phyloP scores from a whole-genome alignment of 2,888 invertebrate genomes.

The Leptinotarsa peninsularis region DNA sequence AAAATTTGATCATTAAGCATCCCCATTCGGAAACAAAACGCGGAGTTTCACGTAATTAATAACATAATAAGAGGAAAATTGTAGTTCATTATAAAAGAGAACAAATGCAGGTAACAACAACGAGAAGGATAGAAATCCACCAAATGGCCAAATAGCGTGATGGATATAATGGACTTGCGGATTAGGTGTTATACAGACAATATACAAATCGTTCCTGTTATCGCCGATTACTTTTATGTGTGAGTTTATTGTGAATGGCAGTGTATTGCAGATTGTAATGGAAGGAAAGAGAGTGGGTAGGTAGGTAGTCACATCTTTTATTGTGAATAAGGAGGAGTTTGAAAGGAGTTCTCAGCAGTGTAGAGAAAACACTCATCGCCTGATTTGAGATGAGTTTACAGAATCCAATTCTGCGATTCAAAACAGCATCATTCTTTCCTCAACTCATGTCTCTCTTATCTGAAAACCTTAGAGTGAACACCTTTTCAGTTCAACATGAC shows the following conservation, averaged over 20 bases:
- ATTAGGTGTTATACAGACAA: conserved; percentile 43
- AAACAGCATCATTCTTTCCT: too few relatives aligned
- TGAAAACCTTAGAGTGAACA: too few relatives aligned
- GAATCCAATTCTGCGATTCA: too few relatives aligned
- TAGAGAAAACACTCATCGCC: too few relatives aligned
- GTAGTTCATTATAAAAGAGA: conserved; percentile 40
- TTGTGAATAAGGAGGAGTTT: neutral
- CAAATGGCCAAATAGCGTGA: conserved; percentile 54
- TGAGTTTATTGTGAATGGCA: conserved; percentile 23
- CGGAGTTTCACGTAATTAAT: conserved; percentile 37
- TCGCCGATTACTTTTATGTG: conserved; percentile 38
- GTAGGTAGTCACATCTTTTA: too few relatives aligned
- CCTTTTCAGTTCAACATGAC: too few relatives aligned
- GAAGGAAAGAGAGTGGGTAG: too few relatives aligned
- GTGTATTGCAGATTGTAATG: neutral
- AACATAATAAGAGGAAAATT: conserved; percentile 43
- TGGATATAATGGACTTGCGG: conserved; percentile 45
- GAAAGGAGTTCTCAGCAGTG: neutral
- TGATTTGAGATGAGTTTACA: too few relatives aligned
- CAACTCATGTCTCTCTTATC: too few relatives aligned
- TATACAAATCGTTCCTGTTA: conserved; percentile 39
- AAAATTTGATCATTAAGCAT: conserved; percentile 36
- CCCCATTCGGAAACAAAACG: conserved; percentile 35
- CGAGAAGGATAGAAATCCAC: conserved; percentile 45
- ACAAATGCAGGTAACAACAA: conserved; percentile 49